These are phyloP conservation scores for Pedicia rivosa DNA, from an alignment of 2,888 invertebrate genomes.

Conservation along the genomic window DNA sequence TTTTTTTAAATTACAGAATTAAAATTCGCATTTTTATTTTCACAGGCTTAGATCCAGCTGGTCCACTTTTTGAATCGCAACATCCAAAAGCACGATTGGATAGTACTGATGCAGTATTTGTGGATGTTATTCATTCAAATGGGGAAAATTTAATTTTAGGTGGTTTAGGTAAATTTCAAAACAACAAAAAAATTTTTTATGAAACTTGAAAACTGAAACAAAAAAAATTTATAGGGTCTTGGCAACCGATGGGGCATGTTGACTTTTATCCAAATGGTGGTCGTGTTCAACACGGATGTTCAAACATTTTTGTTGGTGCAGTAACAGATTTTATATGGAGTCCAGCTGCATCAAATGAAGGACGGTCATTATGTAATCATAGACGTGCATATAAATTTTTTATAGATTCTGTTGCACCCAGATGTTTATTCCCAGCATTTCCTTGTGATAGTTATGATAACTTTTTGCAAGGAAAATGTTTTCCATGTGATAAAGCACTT, in stretches of 20 bases:
- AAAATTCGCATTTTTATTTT: constrained; percentile 8
- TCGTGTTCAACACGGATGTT: constrained; percentile 80
- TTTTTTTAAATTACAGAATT: too few species aligned
- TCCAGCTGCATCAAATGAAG: constrained; percentile 65
- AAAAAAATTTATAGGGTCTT: constrained; percentile 41
- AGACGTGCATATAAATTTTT: constrained; percentile 86
- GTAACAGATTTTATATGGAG: constrained; percentile 80
- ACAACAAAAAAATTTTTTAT: neutral
- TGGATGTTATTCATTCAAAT: constrained; percentile 87
- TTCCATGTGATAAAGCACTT: constrained; percentile 41
- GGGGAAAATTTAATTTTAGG: constrained; percentile 84
- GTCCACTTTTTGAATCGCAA: constrained; percentile 81
- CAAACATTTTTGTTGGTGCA: constrained; percentile 81
- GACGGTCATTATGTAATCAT: constrained; percentile 83
- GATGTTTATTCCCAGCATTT: constrained; percentile 84
- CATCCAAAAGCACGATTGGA: constrained; percentile 72
- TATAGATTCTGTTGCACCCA: constrained; percentile 81
- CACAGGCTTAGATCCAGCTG: constrained; percentile 74
- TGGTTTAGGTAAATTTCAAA: constrained; percentile 30
- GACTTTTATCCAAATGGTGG: constrained; percentile 90
- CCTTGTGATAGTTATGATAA: constrained; percentile 74
- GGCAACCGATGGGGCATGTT: constrained; percentile 84
- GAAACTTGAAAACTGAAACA: neutral
- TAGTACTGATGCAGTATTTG: constrained; percentile 70
- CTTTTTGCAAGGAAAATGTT: constrained; percentile 62